phyloP scores from a whole-genome alignment of 2,888 invertebrate species.

The Molanna angustata region DNA sequence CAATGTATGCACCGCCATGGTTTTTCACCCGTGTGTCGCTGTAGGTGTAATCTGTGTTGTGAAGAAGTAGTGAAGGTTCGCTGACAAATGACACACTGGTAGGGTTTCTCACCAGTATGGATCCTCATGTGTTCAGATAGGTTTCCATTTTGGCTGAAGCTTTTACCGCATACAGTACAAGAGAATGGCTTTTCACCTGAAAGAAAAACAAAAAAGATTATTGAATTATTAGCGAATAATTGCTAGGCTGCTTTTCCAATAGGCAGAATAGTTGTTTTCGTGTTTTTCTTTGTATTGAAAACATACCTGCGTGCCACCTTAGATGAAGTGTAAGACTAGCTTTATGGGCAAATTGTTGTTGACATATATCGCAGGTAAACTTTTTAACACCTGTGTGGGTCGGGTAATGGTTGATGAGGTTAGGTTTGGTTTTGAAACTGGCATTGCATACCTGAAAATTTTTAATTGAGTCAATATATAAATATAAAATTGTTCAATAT shows the following conservation, averaged over 20 bases:
- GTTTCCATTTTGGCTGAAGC: constrained; percentile 77
- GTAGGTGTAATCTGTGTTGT: constrained; percentile 65
- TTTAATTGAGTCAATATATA: not conserved
- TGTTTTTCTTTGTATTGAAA: no score
- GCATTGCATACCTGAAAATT: constrained; percentile 49
- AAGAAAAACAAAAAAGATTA: no score
- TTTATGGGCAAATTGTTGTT: constrained; percentile 72
- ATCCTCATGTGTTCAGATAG: constrained; percentile 72
- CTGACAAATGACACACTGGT: constrained; percentile 63
- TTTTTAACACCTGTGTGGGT: constrained; percentile 71
- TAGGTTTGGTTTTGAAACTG: constrained; percentile 70
- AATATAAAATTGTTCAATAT: not conserved
- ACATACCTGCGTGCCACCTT: constrained; percentile 61
- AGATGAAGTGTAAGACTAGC: constrained; percentile 74
- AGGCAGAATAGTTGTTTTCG: no score
- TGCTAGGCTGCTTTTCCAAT: no score
- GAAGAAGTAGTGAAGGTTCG: constrained; percentile 72
- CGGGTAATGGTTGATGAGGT: constrained; percentile 68
- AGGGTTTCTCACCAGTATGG: constrained; percentile 78
- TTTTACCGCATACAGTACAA: constrained; percentile 67
- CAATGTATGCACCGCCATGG: constrained; percentile 52
- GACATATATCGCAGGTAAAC: constrained; percentile 68
- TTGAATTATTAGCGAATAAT: no score
- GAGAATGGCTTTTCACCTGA: constrained; percentile 62
- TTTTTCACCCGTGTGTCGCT: constrained; percentile 59